Evolutionary conservation across 2,113 vertebrate genomes (phyloP).

Genomic region (Sclerurus mexicanus): DNA sequence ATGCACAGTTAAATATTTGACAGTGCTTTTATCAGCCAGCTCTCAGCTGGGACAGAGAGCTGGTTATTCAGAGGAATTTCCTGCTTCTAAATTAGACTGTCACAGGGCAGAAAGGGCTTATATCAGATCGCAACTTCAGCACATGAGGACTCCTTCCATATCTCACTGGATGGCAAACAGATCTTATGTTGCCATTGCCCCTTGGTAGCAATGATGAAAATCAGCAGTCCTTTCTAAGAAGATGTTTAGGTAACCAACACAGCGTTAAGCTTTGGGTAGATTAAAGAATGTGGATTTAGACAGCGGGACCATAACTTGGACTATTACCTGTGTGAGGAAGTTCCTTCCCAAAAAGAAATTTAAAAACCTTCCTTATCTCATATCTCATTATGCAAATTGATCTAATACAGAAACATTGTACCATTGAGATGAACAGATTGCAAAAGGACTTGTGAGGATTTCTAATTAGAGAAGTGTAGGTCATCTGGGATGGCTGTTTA

Average conservation of each 20-base stretch:
- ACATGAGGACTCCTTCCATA: not conserved
- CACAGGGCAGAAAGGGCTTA: not conserved
- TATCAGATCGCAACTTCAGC: not conserved
- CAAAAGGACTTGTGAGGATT: not conserved
- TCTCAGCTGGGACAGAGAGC: constrained; percentile 5
- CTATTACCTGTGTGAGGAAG: not conserved
- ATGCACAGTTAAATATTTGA: constrained; percentile 15
- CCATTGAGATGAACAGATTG: not conserved
- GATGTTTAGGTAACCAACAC: not conserved
- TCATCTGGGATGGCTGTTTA: not conserved
- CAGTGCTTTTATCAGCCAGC: constrained; percentile 35
- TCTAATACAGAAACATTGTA: not conserved
- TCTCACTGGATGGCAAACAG: not conserved
- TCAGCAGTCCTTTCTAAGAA: not conserved
- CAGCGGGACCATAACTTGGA: not conserved
- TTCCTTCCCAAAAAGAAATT: not conserved
- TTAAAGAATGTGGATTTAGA: not conserved
- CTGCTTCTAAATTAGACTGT: constrained; percentile 45
- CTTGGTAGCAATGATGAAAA: not conserved
- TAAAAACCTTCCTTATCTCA: not conserved
- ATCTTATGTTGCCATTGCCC: not conserved
- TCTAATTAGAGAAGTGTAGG: not conserved
- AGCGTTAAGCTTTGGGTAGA: not conserved
- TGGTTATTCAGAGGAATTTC: constrained; percentile 55
- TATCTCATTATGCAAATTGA: not conserved